Evolutionary conservation across 2,113 vertebrate species (phyloP), one percentile per base, ranked within the genome.

Genomic region (Synchiropus splendidus): DNA sequence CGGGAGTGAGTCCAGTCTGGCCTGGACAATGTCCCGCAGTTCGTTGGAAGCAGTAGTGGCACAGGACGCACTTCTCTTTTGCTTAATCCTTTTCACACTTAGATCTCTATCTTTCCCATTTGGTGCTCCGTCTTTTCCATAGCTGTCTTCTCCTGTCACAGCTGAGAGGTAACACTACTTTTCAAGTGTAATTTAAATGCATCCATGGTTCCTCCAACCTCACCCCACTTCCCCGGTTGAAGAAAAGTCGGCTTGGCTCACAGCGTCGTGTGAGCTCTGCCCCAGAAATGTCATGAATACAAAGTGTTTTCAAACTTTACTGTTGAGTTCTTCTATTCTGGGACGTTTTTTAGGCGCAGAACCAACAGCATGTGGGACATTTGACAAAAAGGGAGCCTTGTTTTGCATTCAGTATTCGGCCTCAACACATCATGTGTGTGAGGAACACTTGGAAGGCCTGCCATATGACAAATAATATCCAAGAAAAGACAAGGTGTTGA

Each of bases 11-110:
- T 16, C 42, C 48, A 51, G 55, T 61, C 56, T 51, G 66, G 62
- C 47, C 75, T 79, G 75, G 65, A 80, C 71, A 72, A 50, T 74
- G 63, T 77, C 64, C 64, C 36, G 30, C 66, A 64, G 73, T 72
- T 51, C 34, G 46, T 34, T 10, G 54, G 56, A 48, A 54, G n/a
- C n/a, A 61, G 51, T 58, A 64, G 57, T 51, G 10, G 39, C n/a
- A 51, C 62, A 57, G 68, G 70, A 78, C 72, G 55, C 42, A 1
- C 31, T 51, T 61, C 60, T 42, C 18, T 43, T 31, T 43, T 37
- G 39, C 17, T 18, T 16, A 41, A 5, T 32, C 2, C 15, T 43
- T 35, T 35, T 43, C n/a, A 17, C 45, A 12, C 39, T 36, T 17
- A 15, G 27, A 14, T 60, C 16, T 46, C 44, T 58, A 42, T 68